A percentile compares a stretch with the other conserved stretches of the same genome.
Conservation (phyloP, 1,140 invertebrate species). For the Macrobrachium nipponense region DNA sequence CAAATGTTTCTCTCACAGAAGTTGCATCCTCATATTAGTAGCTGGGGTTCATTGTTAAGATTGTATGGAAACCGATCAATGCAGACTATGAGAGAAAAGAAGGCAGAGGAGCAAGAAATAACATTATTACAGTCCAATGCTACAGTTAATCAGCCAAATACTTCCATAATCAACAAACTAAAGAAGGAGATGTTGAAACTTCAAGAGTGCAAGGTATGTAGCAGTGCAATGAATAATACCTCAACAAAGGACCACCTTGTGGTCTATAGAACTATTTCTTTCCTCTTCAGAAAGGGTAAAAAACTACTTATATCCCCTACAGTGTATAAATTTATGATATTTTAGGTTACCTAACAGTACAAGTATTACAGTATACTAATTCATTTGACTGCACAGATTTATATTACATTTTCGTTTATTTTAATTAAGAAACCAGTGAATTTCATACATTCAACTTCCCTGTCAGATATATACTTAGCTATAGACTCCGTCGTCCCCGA, state of each 20-base stretch:
- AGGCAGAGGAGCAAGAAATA: constrained; percentile 93
- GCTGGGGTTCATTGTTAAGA: constrained; percentile 93
- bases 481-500: too few relatives aligned
- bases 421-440: too few relatives aligned
- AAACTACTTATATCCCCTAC: too few relatives aligned
- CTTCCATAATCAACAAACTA: constrained; percentile 91
- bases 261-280: too few relatives aligned
- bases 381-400: too few relatives aligned
- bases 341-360: too few relatives aligned
- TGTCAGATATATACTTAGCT: too few relatives aligned
- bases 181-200: constrained; percentile 89
- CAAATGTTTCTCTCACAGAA: constrained; percentile 70
- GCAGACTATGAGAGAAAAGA: constrained; percentile 93
- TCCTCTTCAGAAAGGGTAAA: too few relatives aligned
- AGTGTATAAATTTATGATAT: too few relatives aligned
- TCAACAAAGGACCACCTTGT: not conserved
- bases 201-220: constrained; percentile 68
- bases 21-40: constrained; percentile 91
- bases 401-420: too few relatives aligned
- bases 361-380: too few relatives aligned
- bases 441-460: too few relatives aligned
- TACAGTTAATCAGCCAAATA: constrained; percentile 91
- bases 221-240: not conserved
- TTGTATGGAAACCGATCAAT: constrained; percentile 94
- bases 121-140: constrained; percentile 91